Conservation (phyloP, 1,140 invertebrate species). For the Cotesia vestalis region DNA sequence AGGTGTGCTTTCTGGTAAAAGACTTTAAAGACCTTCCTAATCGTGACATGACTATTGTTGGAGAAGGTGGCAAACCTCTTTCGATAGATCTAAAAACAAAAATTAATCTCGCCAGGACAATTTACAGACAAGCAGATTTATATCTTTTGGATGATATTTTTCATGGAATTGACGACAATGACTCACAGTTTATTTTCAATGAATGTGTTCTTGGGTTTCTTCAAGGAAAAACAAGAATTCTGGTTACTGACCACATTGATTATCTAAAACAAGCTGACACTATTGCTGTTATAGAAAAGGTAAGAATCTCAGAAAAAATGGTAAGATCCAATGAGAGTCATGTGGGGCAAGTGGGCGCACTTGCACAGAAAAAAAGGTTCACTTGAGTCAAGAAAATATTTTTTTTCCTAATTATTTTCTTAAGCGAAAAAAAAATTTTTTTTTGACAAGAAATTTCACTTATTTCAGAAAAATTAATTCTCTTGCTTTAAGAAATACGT, state of each 20-base stretch:
- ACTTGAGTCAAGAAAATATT: no score
- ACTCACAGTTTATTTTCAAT: conserved; percentile 74
- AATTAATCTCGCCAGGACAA: conserved; percentile 82
- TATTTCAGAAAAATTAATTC: no score
- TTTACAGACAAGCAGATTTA: conserved; percentile 77
- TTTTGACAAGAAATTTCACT: no score
- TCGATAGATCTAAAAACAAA: conserved; percentile 89
- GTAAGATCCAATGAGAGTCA: no score
- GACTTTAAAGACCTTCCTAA: conserved; percentile 84
- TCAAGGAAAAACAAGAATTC: conserved; percentile 74
- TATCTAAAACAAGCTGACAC: conserved; percentile 77
- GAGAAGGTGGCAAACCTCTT: conserved; percentile 81
- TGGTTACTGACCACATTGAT: conserved; percentile 88
- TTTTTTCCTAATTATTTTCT: no score
- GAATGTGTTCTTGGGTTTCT: conserved; percentile 69
- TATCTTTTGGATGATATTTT: conserved; percentile 85
- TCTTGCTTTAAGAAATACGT: no score
- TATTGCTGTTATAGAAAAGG: conserved; percentile 82
- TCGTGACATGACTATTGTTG: conserved; percentile 83
- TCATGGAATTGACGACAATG: conserved; percentile 76
- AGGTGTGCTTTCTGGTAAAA: conserved; percentile 74
- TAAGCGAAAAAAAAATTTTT: no score
- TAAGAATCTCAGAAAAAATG: conserved; percentile 50
- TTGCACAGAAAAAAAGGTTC: no score
- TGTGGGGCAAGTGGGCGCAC: no score